Conservation (phyloP, 2,888 invertebrate species). For the Cyrtodaria siliqua region DNA sequence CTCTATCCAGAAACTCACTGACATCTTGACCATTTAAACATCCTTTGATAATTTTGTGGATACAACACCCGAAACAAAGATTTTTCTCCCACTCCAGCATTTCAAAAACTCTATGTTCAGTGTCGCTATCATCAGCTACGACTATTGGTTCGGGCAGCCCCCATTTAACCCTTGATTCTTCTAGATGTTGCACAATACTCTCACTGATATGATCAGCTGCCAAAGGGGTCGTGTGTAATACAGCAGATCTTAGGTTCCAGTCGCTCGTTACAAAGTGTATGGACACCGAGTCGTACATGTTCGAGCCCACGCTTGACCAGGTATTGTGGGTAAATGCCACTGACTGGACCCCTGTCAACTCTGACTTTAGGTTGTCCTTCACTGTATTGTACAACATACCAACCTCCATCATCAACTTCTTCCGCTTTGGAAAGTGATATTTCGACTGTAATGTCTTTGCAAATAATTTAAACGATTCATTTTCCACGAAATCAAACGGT, state of each 20-base stretch:
- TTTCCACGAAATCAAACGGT: conserved; percentile 57
- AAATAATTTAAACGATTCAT: conserved; percentile 57
- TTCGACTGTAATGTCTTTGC: conserved; percentile 53
- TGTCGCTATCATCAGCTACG: conserved; percentile 24
- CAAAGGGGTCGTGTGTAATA: conserved; percentile 27
- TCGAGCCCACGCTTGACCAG: conserved; percentile 26
- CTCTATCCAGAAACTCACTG: conserved; percentile 33
- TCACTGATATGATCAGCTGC: conserved; percentile 12
- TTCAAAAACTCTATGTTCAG: conserved; percentile 24
- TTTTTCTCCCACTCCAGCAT: conserved; percentile 39
- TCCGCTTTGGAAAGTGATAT: conserved; percentile 60
- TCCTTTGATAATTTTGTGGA: conserved; percentile 31
- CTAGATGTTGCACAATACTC: conserved; percentile 20
- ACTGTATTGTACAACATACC: conserved; percentile 45
- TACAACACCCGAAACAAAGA: conserved; percentile 51
- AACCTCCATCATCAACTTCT: conserved; percentile 51
- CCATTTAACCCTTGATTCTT: conserved; percentile 48
- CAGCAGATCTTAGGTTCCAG: conserved; percentile 41
- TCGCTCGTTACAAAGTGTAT: conserved; percentile 38
- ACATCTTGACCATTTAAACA: conserved; percentile 31
- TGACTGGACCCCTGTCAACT: conserved; percentile 28
- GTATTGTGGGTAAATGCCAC: conserved; percentile 35
- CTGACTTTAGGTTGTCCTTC: conserved; percentile 31
- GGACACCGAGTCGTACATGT: conserved; percentile 26
- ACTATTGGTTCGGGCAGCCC: conserved; percentile 26